phyloP scores from a whole-genome alignment of 37 sponge, comb jelly and placozoan genomes.

The Geodia barretti region DNA sequence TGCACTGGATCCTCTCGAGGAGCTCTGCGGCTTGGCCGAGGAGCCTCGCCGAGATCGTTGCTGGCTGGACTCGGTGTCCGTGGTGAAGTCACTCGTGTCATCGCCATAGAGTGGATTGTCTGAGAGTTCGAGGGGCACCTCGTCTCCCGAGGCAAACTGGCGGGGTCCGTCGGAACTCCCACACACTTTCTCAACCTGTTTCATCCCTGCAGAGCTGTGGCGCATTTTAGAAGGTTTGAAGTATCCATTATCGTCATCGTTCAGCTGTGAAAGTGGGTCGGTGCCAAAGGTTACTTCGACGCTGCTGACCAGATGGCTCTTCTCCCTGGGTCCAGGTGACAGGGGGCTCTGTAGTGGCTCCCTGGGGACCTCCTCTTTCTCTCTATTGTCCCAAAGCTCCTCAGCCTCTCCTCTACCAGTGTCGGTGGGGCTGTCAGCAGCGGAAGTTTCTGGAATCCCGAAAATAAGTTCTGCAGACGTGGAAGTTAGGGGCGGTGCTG shows the following conservation, averaged over 20 bases:
- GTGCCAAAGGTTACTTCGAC: not conserved
- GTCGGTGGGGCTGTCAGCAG: too few species aligned
- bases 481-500: too few species aligned
- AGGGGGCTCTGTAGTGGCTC: too few species aligned
- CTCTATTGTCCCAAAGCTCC: too few species aligned
- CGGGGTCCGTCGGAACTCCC: not conserved
- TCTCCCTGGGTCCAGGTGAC: too few species aligned
- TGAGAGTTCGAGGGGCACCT: not conserved
- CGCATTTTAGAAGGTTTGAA: not conserved
- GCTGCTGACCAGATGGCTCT: too few species aligned
- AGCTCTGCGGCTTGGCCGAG: not conserved
- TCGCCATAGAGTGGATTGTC: slow-evolving; percentile 49
- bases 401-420: too few species aligned
- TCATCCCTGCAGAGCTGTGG: not conserved
- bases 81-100: not conserved
- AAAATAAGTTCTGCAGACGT: too few species aligned
- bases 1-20: not conserved
- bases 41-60: not conserved
- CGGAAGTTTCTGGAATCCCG: too few species aligned
- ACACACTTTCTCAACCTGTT: not conserved
- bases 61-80: not conserved
- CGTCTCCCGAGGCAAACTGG: not conserved
- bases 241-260: not conserved
- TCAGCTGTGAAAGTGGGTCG: not conserved
- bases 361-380: too few species aligned